A percentile compares a stretch with the other conserved stretches of the same genome.
Conservation (phyloP, 1,140 invertebrate species). For the Gonioctena quinquepunctata region DNA sequence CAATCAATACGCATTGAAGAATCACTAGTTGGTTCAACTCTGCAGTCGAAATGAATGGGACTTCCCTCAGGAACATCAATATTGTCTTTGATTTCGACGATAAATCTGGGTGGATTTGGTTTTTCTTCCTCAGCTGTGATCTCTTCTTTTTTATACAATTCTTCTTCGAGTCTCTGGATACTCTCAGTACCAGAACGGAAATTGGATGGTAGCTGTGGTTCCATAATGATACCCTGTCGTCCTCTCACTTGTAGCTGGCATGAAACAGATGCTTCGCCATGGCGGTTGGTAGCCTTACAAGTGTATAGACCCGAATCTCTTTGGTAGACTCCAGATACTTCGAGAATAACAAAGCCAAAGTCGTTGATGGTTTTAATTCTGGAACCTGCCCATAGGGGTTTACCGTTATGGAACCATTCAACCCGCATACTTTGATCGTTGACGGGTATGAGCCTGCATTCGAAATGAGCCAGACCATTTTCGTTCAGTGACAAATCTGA, state of each 20-base stretch:
- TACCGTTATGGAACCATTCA: slow-evolving; percentile 97
- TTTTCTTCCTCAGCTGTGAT: slow-evolving; percentile 79
- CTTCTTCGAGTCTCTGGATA: slow-evolving; percentile 88
- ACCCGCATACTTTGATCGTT: slow-evolving; percentile 91
- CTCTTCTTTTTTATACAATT: slow-evolving; percentile 85
- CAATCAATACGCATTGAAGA: slow-evolving; percentile 89
- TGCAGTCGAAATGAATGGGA: slow-evolving; percentile 88
- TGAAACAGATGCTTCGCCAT: slow-evolving; percentile 85
- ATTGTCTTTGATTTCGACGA: slow-evolving; percentile 81
- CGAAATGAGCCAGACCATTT: slow-evolving; percentile 90
- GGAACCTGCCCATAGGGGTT: slow-evolving; percentile 83
- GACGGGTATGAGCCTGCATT: slow-evolving; percentile 86
- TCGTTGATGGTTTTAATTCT: slow-evolving; percentile 91
- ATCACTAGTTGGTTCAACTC: slow-evolving; percentile 86
- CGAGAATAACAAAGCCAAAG: slow-evolving; percentile 91
- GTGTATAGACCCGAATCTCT: slow-evolving; percentile 88
- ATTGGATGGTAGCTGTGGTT: slow-evolving; percentile 86
- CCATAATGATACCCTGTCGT: slow-evolving; percentile 84
- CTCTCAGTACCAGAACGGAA: slow-evolving; percentile 86
- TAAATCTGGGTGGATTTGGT: slow-evolving; percentile 83
- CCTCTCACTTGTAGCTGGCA: slow-evolving; percentile 84
- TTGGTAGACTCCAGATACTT: slow-evolving; percentile 86
- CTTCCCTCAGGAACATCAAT: slow-evolving; percentile 84
- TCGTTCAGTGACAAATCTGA: slow-evolving; percentile 83
- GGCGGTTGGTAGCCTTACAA: slow-evolving; percentile 88